Evolutionary conservation across 2,113 vertebrate species (phyloP), one percentile per base, ranked within the genome.

Genomic region (Sarotherodon lohbergeri): DNA sequence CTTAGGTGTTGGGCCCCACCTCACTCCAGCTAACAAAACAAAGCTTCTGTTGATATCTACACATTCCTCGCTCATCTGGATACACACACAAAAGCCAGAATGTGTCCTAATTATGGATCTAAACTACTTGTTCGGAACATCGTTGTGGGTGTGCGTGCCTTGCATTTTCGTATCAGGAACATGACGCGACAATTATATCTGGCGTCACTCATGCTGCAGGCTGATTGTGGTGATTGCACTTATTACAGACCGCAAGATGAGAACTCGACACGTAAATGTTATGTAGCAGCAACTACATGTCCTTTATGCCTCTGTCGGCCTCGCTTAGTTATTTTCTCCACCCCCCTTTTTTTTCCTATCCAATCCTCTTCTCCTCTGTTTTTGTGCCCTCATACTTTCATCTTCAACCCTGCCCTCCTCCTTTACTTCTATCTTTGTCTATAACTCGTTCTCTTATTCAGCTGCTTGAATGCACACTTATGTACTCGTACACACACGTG

Each of bases 1-100:
- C 87, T 84, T 66, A 92, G 91, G 92, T 94, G 93, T 92, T 87
- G 89, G 56, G 90, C 91, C 84, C 84, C 93, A 88, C 93, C 93
- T 94, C 81, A 10, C 78, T 82, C 59, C 93, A 95, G 93, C 94
- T 94, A 93, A 92, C 86, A 92, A 91, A 95, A 95, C 92, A 93
- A 84, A 83, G 71, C 91, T 91, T 93, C 90, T 92, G 91, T 94
- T 94, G 90, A 93, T 93, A 90, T 90, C 87, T 63, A 82, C 59
- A 17, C 91, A 90, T 94, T 93, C 92, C 92, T 88, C 81, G 1
- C 89, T 93, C 90, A 88, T 94, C 88, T 88, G 56, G 84, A 89
- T 4, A 81, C 86, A 81, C 87, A 57, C 80, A 27, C 84, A 80
- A 71, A 71, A 43, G 52, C 83, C 34, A 54, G 83, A 87, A 63